phyloP scores from a whole-genome alignment of 2,888 invertebrate species.

The Onthophagus sagittarius region DNA sequence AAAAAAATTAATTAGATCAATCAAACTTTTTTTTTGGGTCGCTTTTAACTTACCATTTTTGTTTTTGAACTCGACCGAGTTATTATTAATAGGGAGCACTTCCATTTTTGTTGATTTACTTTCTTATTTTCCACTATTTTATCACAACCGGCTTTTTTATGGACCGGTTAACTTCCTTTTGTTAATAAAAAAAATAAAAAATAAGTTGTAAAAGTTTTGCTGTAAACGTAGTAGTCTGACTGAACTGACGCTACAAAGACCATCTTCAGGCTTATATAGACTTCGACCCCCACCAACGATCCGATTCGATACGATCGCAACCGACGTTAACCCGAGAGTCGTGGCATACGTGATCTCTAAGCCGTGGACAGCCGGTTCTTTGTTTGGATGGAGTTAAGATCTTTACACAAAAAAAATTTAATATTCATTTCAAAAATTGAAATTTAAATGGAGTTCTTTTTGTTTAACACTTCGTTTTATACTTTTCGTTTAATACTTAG shows the following conservation, averaged over 20 bases:
- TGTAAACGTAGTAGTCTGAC: background rate
- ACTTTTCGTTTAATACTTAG: too few species aligned
- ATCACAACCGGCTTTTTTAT: background rate
- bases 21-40: background rate
- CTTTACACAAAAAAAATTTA: too few species aligned
- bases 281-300: background rate
- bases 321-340: background rate
- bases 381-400: background rate
- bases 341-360: background rate
- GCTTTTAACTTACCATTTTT: slow-evolving; percentile 38
- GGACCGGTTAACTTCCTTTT: background rate
- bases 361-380: background rate
- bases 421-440: too few species aligned
- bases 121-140: background rate
- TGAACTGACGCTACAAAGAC: background rate
- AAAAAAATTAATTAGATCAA: slow-evolving; percentile 27
- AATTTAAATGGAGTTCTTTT: too few species aligned
- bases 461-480: too few species aligned
- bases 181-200: background rate
- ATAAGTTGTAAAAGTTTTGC: background rate
- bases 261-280: background rate
- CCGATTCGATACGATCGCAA: background rate
- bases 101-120: slow-evolving; percentile 34
- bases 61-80: slow-evolving; percentile 41
- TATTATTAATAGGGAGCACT: slow-evolving; percentile 37